phyloP scores from a whole-genome alignment of 2,888 invertebrate genomes.

The Kryphioiulus occultus region DNA sequence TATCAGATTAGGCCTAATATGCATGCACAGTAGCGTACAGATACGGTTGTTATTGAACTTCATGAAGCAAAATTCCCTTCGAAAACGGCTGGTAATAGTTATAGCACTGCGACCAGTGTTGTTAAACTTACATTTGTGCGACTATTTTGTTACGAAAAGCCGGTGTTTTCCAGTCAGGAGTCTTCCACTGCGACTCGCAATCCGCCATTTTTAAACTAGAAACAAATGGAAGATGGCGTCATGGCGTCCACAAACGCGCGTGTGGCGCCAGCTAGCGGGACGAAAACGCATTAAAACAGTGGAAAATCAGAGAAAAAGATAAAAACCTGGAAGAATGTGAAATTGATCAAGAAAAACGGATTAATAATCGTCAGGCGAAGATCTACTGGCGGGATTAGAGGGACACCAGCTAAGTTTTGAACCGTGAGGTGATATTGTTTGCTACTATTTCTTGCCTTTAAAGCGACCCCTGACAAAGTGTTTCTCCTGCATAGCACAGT shows the following conservation, averaged over 20 bases:
- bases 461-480: neutral
- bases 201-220: neutral
- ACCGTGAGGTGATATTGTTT: neutral
- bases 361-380: neutral
- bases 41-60: neutral
- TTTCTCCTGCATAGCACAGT: neutral
- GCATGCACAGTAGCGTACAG: neutral
- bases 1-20: neutral
- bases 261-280: neutral
- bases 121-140: constrained; percentile 28
- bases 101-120: neutral
- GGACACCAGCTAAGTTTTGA: neutral
- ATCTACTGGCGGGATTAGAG: neutral
- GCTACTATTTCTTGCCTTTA: neutral
- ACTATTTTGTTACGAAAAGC: constrained; percentile 22
- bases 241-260: neutral
- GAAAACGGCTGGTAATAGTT: neutral
- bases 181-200: constrained; percentile 7
- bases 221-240: neutral
- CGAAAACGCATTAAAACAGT: neutral
- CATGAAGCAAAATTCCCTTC: neutral
- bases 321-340: neutral
- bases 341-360: neutral
- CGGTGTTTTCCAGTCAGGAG: constrained; percentile 4
- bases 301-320: neutral